These are phyloP conservation scores for Willowsia nigromaculata DNA, from an alignment of 2,888 invertebrate species.

Conservation along the genomic window DNA sequence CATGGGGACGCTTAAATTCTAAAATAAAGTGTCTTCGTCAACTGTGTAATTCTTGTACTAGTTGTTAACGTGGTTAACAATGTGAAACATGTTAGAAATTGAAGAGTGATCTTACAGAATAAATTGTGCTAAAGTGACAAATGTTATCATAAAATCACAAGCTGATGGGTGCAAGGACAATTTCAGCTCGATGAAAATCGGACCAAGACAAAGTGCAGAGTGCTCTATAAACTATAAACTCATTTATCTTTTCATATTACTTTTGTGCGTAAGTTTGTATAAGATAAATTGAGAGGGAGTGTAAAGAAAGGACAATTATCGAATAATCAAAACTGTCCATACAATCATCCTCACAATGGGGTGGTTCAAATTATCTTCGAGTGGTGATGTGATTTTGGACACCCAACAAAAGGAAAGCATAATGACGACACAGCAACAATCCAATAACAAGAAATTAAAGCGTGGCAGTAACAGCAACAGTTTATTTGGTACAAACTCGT, in stretches of 20 bases:
- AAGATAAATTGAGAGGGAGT: constrained; percentile 34
- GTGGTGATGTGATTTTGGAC: constrained; percentile 56
- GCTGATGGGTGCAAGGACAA: constrained; percentile 54
- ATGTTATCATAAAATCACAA: neutral
- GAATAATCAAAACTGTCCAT: constrained; percentile 32
- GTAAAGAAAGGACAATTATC: constrained; percentile 37
- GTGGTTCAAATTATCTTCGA: constrained; percentile 62
- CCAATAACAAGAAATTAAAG: constrained; percentile 41
- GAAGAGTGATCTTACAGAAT: constrained; percentile 17
- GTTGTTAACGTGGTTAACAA: constrained; percentile 22
- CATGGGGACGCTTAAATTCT: neutral
- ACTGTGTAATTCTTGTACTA: neutral
- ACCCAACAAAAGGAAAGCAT: constrained; percentile 45
- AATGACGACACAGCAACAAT: constrained; percentile 37
- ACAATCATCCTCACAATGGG: constrained; percentile 66
- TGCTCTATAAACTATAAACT: neutral
- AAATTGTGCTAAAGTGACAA: constrained; percentile 40
- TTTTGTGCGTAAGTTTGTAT: neutral
- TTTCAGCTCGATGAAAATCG: constrained; percentile 21
- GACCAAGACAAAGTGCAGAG: constrained; percentile 48
- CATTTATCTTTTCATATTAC: constrained; percentile 34
- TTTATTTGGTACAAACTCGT: constrained; percentile 65
- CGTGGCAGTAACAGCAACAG: constrained; percentile 33
- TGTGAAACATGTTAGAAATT: constrained; percentile 28
- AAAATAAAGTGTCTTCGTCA: neutral